Percentiles rank a stretch among this genome's conserved stretches.
Conservation (phyloP, 2,797 vertebrate species). For the Luscinia megarhynchos region DNA sequence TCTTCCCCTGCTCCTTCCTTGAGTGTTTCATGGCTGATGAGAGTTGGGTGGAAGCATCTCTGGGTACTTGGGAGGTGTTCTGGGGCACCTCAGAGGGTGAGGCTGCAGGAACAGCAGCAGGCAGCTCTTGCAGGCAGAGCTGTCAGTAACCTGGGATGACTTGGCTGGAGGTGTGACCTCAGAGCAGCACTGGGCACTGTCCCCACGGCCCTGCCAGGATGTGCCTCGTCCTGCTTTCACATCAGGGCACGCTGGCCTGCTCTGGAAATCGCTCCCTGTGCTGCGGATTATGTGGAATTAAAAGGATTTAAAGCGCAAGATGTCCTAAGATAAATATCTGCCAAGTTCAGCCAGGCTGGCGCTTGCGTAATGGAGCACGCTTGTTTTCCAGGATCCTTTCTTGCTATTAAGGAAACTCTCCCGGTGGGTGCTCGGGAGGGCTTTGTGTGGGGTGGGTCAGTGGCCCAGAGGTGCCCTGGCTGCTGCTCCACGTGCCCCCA, state of each 20-base stretch:
- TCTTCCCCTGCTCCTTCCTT: neutral
- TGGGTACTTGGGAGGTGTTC: neutral
- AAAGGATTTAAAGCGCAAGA: constrained; percentile 66
- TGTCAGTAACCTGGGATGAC: fast-evolving
- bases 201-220: neutral
- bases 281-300: constrained; percentile 66
- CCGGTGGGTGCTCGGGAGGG: fast-evolving
- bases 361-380: neutral
- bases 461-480: neutral
- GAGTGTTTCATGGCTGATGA: neutral
- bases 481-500: neutral
- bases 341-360: constrained; percentile 35
- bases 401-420: neutral
- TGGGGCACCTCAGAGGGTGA: neutral
- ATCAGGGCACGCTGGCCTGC: neutral
- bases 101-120: neutral
- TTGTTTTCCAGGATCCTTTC: neutral
- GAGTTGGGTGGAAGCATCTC: neutral
- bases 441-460: neutral
- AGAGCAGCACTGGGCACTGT: neutral
- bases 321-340: constrained; percentile 60
- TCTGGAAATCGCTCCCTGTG: constrained; percentile 6
- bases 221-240: neutral
- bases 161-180: neutral
- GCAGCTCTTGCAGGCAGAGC: neutral